A percentile compares a stretch with the other conserved stretches of the same genome.
These are phyloP conservation scores for Strongylocentrotus purpuratus DNA, from an alignment of 35 echinoderm and acorn worm genomes.

Conservation along the genomic window DNA sequence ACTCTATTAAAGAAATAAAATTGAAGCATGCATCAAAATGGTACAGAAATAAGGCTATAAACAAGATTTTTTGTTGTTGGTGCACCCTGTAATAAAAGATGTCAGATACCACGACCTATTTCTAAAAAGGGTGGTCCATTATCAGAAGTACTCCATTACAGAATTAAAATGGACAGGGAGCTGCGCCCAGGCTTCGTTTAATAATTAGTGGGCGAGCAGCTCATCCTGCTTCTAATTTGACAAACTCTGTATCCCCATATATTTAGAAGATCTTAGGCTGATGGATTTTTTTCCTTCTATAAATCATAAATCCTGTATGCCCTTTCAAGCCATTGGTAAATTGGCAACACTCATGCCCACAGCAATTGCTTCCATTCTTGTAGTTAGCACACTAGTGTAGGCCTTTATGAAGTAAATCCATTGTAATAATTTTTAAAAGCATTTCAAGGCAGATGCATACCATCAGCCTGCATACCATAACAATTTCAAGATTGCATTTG, in stretches of 20 bases:
- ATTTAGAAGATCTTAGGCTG: not conserved
- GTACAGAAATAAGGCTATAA: too few species aligned
- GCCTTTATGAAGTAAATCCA: not conserved
- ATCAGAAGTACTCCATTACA: not conserved
- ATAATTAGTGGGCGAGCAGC: not conserved
- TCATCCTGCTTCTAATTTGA: not conserved
- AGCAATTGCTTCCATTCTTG: not conserved
- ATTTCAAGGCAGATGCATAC: not conserved
- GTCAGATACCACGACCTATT: not conserved
- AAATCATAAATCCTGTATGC: not conserved
- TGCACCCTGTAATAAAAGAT: not conserved
- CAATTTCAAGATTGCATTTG: too few species aligned
- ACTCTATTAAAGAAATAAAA: too few species aligned
- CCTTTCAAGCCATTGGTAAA: not conserved
- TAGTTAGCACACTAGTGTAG: not conserved
- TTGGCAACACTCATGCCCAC: not conserved
- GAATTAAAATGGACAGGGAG: slow-evolving; percentile 10
- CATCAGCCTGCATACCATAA: too few species aligned
- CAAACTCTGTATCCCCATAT: not conserved
- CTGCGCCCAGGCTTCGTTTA: not conserved
- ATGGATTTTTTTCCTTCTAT: not conserved
- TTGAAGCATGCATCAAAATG: too few species aligned
- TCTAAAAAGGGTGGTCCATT: not conserved
- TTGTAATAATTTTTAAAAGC: not conserved
- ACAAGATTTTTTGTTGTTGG: not conserved